These are phyloP conservation scores for Amiota minor DNA, from an alignment of 2,888 invertebrate species.

Conservation along the genomic window DNA sequence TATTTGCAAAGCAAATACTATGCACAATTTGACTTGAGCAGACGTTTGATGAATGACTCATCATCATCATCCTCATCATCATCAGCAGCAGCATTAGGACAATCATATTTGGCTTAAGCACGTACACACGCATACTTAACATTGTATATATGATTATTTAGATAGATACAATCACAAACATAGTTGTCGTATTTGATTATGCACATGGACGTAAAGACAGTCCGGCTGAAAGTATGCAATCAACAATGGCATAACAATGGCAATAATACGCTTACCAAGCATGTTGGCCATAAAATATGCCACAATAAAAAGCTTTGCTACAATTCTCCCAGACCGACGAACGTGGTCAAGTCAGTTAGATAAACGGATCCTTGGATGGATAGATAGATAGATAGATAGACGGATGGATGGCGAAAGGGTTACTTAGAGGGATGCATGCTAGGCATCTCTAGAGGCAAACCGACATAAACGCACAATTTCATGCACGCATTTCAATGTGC, in stretches of 20 bases:
- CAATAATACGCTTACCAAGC: constrained; percentile 26
- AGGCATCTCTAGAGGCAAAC: background rate
- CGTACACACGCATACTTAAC: background rate
- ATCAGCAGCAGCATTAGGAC: no score
- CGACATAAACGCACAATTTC: background rate
- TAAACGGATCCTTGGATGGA: no score
- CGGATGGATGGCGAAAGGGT: background rate
- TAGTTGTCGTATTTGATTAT: background rate
- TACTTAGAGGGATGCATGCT: background rate
- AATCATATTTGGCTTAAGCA: no score
- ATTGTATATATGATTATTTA: background rate
- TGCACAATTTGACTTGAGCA: no score
- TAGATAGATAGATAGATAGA: no score
- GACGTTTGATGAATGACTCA: no score
- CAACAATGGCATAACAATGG: constrained; percentile 19
- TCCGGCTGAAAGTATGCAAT: constrained; percentile 10
- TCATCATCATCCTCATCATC: no score
- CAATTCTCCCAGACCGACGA: background rate
- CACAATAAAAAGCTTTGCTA: constrained; percentile 16
- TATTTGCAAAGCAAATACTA: no score
- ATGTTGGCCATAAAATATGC: constrained; percentile 19
- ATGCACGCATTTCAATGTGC: constrained; percentile 23
- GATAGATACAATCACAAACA: background rate
- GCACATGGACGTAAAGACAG: background rate
- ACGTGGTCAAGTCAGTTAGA: no score